Evolutionary conservation across 1,140 invertebrate species (phyloP).

Genomic region (Coelopa frigida): DNA sequence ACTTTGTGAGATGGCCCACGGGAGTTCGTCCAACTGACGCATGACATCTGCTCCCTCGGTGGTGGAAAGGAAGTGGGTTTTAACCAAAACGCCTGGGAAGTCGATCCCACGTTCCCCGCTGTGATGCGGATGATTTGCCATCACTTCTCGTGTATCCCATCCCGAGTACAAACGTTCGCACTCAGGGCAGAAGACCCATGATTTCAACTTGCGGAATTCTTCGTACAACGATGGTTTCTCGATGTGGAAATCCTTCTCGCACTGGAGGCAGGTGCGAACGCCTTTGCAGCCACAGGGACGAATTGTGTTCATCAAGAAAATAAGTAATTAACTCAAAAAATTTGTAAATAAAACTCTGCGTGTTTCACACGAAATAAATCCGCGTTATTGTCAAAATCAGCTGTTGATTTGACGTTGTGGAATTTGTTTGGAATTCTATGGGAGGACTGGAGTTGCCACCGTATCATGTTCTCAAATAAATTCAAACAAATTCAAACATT

Average conservation of each 20-base stretch:
- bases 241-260: slow-evolving; percentile 65
- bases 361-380: too few relatives aligned
- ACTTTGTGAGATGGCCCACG: slow-evolving; percentile 91
- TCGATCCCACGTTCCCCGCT: slow-evolving; percentile 49
- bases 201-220: slow-evolving; percentile 46
- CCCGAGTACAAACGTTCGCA: slow-evolving; percentile 70
- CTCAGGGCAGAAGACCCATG: slow-evolving; percentile 66
- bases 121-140: slow-evolving; percentile 61
- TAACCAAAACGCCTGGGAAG: slow-evolving; percentile 65
- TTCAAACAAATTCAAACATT: too few relatives aligned
- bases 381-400: not conserved
- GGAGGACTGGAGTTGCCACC: too few relatives aligned
- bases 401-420: not conserved
- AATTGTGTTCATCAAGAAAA: slow-evolving; percentile 68
- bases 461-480: too few relatives aligned
- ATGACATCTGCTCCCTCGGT: slow-evolving; percentile 66
- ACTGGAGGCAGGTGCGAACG: slow-evolving; percentile 77
- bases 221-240: slow-evolving; percentile 44
- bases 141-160: slow-evolving; percentile 53
- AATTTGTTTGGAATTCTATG: not conserved
- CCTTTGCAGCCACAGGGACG: slow-evolving; percentile 87
- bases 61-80: slow-evolving; percentile 65
- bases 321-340: too few relatives aligned
- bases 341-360: too few relatives aligned
- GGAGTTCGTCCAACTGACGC: slow-evolving; percentile 65